These are phyloP conservation scores for Diglossa brunneiventris DNA, from an alignment of 2,113 vertebrate species.

Conservation along the genomic window DNA sequence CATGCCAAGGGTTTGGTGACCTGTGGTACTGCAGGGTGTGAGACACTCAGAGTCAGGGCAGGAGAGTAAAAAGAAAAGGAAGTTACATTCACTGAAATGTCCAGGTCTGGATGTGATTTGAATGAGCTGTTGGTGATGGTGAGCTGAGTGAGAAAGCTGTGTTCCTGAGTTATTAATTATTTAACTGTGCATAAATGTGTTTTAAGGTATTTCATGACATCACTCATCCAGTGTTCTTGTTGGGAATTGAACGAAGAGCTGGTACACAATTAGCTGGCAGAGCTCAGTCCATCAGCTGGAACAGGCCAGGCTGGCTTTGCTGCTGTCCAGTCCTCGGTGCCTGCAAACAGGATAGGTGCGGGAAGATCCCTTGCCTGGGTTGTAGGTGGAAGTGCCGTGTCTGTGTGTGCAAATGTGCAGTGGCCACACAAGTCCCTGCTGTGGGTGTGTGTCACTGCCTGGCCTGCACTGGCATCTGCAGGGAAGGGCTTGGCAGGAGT, in stretches of 20 bases:
- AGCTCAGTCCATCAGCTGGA: background rate
- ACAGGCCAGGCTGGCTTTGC: background rate
- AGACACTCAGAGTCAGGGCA: background rate
- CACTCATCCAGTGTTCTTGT: background rate
- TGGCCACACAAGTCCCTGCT: background rate
- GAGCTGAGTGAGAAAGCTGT: background rate
- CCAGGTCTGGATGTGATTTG: background rate
- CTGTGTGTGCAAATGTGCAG: background rate
- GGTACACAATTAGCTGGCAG: background rate
- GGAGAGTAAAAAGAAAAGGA: background rate
- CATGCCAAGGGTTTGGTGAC: background rate
- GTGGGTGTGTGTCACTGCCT: accelerated
- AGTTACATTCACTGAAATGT: background rate
- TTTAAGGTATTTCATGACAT: background rate
- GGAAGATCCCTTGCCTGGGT: background rate
- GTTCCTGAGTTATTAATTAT: background rate
- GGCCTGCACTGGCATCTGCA: background rate
- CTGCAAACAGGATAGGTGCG: background rate
- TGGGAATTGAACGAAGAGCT: background rate
- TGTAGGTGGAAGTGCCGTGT: background rate
- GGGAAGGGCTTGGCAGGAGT: background rate
- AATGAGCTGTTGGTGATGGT: background rate
- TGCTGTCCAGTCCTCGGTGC: background rate
- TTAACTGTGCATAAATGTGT: background rate
- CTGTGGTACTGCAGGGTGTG: background rate